Evolutionary conservation across 2,797 vertebrate genomes (phyloP).

Genomic region (Odontamblyopus rebecca): DNA sequence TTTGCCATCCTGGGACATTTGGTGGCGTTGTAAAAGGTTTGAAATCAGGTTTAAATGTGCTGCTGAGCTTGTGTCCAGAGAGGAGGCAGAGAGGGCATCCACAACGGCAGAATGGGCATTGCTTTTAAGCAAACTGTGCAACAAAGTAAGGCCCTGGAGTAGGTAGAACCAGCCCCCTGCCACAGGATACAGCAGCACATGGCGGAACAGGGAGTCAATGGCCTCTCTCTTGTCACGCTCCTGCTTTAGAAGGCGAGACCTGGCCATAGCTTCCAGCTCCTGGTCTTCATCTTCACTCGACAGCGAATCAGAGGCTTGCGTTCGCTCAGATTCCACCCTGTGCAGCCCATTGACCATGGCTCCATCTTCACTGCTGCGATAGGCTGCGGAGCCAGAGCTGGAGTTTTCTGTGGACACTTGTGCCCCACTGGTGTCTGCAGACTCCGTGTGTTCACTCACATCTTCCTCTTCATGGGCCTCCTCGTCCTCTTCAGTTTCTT

Average conservation of each 20-base stretch:
- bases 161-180: conserved; percentile 86
- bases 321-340: conserved; percentile 87
- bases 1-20: conserved; percentile 87
- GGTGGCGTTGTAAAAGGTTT: conserved; percentile 92
- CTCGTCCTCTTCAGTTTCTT: conserved; percentile 55
- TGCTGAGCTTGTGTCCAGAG: conserved; percentile 90
- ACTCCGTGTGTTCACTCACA: conserved; percentile 91
- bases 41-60: conserved; percentile 92
- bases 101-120: conserved; percentile 87
- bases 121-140: conserved; percentile 90
- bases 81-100: conserved; percentile 85
- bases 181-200: conserved; percentile 88
- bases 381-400: conserved; percentile 83
- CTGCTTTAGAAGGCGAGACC: conserved; percentile 80
- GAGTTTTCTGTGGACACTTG: conserved; percentile 87
- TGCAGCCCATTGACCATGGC: conserved; percentile 64
- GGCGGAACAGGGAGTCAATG: conserved; percentile 87
- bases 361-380: conserved; percentile 65
- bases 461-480: conserved; percentile 58
- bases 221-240: conserved; percentile 85
- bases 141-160: conserved; percentile 87
- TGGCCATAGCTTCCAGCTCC: conserved; percentile 87
- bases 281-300: conserved; percentile 94
- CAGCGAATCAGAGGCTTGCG: conserved; percentile 91
- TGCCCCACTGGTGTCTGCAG: conserved; percentile 86